Evolutionary conservation across 2,888 invertebrate species (phyloP), one percentile per base, ranked within the genome.

Genomic region (Luperina testacea): DNA sequence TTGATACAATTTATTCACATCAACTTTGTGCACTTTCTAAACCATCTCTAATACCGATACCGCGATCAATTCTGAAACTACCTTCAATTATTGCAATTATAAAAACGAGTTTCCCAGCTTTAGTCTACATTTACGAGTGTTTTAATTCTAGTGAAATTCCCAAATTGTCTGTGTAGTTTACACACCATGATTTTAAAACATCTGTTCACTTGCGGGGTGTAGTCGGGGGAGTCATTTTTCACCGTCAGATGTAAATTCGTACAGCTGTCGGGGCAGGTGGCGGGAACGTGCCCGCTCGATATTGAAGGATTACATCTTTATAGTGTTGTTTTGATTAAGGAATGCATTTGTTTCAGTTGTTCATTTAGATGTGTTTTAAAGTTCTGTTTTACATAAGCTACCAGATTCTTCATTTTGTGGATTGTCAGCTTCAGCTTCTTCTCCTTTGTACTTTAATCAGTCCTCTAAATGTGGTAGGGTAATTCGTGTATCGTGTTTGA

Each of bases 181-280:
- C 68, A 65, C 65, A 78, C 69, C 75, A 79, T 82, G 85, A 90
- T 92, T 91, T 89, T 87, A 89, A 88, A 91, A 93, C 94, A 94
- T 94, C 95, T 96, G 96, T 93, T 90, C 86, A 86, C 91, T 92
- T 89, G 88, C 90, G 89, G 91, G 92, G 91, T 91, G 91, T 91
- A 81, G 86, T 92, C 90, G 86, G 89, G 93, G 93, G 94, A 91
- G 92, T 92, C 86, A 95, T 95, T 95, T 94, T 93, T 93, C 92
- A 92, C 91, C 91, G 94, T 92, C 94, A 90, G 93, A 93, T 94
- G 92, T 94, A 92, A 93, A 93, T 94, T 93, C 90, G 90, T 89
- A 91, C 96, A 96, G 95, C 96, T 96, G 96, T 92, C 92, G 82
- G 82, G 92, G 93, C 96, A 96, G 96, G 96, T 96, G 96, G 90